Evolutionary conservation across 2,888 invertebrate genomes (phyloP), one percentile per base, ranked within the genome.

Genomic region (Tachina lurida): DNA sequence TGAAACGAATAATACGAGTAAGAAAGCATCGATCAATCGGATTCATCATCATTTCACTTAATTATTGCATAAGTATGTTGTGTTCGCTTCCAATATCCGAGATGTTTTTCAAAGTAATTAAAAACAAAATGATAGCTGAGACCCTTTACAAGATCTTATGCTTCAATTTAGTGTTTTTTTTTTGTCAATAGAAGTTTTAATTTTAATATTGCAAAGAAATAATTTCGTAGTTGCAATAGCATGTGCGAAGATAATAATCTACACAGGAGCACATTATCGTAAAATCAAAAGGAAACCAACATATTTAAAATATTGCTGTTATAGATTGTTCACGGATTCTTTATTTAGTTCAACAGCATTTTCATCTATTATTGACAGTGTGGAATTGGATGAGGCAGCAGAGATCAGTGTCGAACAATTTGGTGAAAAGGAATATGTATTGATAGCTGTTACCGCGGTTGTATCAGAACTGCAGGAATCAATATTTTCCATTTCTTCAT

Each of bases 281-380:
- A 74, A 79, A 79, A 73, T 49, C 63, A 85, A 84, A 70, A 82
- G 60, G 43, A 77, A 82, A 43, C 67, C 82, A 49, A 84, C 52
- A 73, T 65, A 77, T 70, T 80, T 79, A 22, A 67, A 47, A 73
- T 78, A 70, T 62, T 85, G 71, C 65, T 86, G 83, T 81, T 87
- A 87, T 71, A 86, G 78, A 71, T 80, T 86, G 47, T 86, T 84
- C 76, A 81, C 45, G 10, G 76, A 68, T 81, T 86, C 86, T 65
- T 87, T 75, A 4, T 77, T 65, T 15, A 41, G 47, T 63, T 75
- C 56, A 47, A 67, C 62, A 7, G 13, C 56, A 47, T 56, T 41
- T 22, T 17, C 41, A 19, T 77, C 58, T 39, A 10, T 13, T n/a
- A 60, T 77, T 45, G 67, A 49, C 68, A 67, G 39, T 70, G 43